Base-by-base conservation (phyloP, 2,888 invertebrate species). In the Diadromus collaris region DNA sequence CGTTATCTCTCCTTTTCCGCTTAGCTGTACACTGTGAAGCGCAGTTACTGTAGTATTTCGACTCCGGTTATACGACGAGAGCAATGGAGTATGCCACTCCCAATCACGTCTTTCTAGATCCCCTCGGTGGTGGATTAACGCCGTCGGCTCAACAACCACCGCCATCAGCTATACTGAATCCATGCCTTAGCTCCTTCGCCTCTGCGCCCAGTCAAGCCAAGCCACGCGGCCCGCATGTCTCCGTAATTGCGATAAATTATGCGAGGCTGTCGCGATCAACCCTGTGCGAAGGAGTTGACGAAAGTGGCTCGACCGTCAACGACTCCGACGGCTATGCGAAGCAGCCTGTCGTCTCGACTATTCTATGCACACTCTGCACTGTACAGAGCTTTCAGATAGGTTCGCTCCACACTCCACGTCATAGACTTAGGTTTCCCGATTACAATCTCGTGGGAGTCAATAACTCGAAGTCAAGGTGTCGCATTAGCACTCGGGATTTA, bases 1-100 rank as follows among this genome's bases (percentile, higher is more conserved):
- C 46, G 63, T 58, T 29, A 38, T 7, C 44, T 56, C 24, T 60
- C 13, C 34, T 41, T 58, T 10, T 0, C 24, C 21, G 51, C 24
- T 51, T 51, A 21, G 24, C 24, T 24, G 24, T n/a, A 58, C 41
- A 63, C 38, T 21, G 16, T n/a, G 19, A 64, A 51, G n/a, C 24
- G 41, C 19, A 29, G 27, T 58, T 48, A 60, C 21, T 10, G 27
- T 60, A 19, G 46, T 34, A 46, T 51, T 73, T 60, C 16, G 34
- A 24, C 58, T 32, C 58, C 41, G 58, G 44, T 64, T 54, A 21
- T 34, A 34, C 32, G 10, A 46, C 27, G 24, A n/a, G 24, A 27
- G 21, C 13, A 46, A n/a, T 41, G 10, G 27, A 70, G 71, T 82
- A 81, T 78, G 87, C 81, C 82, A 76, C 83, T 85, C 84, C 86